These are phyloP conservation scores for Eueides isabella DNA, from an alignment of 1,140 invertebrate species.

Conservation along the genomic window DNA sequence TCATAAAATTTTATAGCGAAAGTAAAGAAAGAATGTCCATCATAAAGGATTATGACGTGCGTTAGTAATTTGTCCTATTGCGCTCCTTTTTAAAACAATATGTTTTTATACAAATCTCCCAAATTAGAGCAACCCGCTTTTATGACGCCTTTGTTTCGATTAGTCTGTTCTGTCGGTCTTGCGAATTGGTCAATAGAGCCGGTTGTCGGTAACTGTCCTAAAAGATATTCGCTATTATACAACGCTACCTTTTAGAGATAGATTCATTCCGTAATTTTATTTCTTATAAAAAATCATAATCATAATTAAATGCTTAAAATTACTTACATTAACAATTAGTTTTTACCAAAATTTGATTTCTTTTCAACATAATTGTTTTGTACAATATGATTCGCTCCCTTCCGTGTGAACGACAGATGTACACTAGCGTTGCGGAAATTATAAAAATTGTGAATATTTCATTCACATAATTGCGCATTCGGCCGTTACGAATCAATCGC, in stretches of 20 bases:
- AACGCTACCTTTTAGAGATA: slow-evolving; percentile 10
- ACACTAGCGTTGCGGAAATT: slow-evolving; percentile 67
- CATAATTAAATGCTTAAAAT: neutral
- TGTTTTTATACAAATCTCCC: slow-evolving; percentile 52
- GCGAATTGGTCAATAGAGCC: slow-evolving; percentile 59
- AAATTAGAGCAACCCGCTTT: slow-evolving; percentile 67
- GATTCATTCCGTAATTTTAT: neutral
- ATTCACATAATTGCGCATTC: slow-evolving; percentile 77
- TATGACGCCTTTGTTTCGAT: slow-evolving; percentile 62
- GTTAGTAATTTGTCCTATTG: slow-evolving; percentile 64
- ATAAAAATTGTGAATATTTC: slow-evolving; percentile 81
- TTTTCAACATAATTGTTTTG: slow-evolving; percentile 43
- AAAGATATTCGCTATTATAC: slow-evolving; percentile 39
- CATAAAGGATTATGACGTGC: slow-evolving; percentile 63
- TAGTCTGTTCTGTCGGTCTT: slow-evolving; percentile 48
- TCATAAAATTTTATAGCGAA: slow-evolving; percentile 49
- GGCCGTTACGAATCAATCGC: slow-evolving; percentile 81
- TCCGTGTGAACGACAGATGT: slow-evolving; percentile 79
- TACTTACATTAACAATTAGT: neutral
- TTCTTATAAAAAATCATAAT: neutral
- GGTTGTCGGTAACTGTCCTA: slow-evolving; percentile 36
- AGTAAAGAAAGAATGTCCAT: slow-evolving; percentile 24
- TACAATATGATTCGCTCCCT: slow-evolving; percentile 65
- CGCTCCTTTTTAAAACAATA: slow-evolving; percentile 63
- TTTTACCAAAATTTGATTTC: slow-evolving; percentile 19